phyloP scores from a whole-genome alignment of 53 echinoderm and acorn worm species.

The Temnopleurus reevesii region DNA sequence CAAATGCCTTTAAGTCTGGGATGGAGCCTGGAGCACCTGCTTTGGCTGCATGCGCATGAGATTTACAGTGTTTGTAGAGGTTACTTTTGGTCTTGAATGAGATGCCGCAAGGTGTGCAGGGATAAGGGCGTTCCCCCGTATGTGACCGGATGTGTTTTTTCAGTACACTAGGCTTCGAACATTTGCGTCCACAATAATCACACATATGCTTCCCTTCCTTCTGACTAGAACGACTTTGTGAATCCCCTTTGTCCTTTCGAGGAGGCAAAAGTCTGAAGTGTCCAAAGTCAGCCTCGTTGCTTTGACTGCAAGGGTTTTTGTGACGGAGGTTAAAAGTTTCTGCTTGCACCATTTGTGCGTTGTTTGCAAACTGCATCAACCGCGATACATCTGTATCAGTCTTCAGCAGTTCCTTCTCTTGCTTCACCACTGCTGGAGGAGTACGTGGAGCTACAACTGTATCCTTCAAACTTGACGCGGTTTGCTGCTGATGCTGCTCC shows the following conservation, averaged over 20 bases:
- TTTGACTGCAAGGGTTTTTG: background rate
- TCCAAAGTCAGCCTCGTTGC: background rate
- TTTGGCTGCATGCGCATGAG: constrained; percentile 97
- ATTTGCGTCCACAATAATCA: constrained; percentile 91
- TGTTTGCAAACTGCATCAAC: constrained; percentile 44
- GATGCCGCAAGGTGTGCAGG: constrained; percentile 95
- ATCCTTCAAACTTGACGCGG: background rate
- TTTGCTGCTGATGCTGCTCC: background rate
- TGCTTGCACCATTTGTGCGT: background rate
- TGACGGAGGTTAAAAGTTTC: background rate
- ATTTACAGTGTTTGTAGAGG: constrained; percentile 96
- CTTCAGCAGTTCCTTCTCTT: background rate
- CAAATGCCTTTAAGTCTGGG: constrained; percentile 63
- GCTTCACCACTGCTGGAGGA: background rate
- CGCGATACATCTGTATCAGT: background rate
- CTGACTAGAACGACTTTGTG: constrained; percentile 34
- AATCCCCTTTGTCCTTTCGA: constrained; percentile 4
- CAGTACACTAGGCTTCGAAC: constrained; percentile 95
- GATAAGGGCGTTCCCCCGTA: constrained; percentile 96
- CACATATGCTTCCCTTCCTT: constrained; percentile 92
- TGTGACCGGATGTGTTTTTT: constrained; percentile 97
- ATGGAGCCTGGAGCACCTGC: constrained; percentile 69
- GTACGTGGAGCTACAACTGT: constrained; percentile 6
- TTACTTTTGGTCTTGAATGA: constrained; percentile 99
- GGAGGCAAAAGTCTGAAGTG: background rate